These are phyloP conservation scores for Petrocephalus zakoni DNA, from an alignment of 2,113 vertebrate genomes.

Conservation along the genomic window DNA sequence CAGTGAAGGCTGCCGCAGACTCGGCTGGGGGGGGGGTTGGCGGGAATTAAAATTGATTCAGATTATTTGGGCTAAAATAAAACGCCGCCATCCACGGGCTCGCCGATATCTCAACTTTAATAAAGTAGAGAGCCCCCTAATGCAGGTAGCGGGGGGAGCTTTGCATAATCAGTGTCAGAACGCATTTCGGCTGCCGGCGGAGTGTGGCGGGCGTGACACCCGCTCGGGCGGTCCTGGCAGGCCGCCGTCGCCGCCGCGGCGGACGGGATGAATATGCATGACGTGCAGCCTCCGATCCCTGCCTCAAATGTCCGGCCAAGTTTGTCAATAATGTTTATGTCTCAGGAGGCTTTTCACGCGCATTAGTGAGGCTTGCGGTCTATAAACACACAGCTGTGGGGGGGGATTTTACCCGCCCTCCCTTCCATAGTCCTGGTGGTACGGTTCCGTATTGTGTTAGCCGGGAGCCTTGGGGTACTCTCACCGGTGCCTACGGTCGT, in stretches of 20 bases:
- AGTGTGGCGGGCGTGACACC: constrained; percentile 63
- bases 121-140: constrained; percentile 56
- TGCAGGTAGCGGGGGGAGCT: constrained; percentile 68
- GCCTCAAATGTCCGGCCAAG: constrained; percentile 62
- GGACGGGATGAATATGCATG: constrained; percentile 65
- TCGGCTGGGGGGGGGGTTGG: constrained; percentile 32
- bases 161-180: constrained; percentile 79
- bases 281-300: constrained; percentile 53
- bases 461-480: background rate
- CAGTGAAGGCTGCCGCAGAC: constrained; percentile 55
- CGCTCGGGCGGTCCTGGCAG: constrained; percentile 51
- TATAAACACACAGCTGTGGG: constrained; percentile 3
- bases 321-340: constrained; percentile 69
- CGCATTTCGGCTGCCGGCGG: constrained; percentile 64
- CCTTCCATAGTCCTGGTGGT: background rate
- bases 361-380: constrained; percentile 43
- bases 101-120: constrained; percentile 56
- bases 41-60: constrained; percentile 54
- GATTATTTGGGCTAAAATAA: constrained; percentile 43
- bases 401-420: background rate
- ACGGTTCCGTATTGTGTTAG: background rate
- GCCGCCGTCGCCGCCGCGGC: constrained; percentile 48
- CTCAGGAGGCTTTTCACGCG: constrained; percentile 53
- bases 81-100: constrained; percentile 37
- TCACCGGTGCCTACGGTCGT: background rate